phyloP scores from a whole-genome alignment of 2,113 vertebrate genomes.

The Mohoua ochrocephala region DNA sequence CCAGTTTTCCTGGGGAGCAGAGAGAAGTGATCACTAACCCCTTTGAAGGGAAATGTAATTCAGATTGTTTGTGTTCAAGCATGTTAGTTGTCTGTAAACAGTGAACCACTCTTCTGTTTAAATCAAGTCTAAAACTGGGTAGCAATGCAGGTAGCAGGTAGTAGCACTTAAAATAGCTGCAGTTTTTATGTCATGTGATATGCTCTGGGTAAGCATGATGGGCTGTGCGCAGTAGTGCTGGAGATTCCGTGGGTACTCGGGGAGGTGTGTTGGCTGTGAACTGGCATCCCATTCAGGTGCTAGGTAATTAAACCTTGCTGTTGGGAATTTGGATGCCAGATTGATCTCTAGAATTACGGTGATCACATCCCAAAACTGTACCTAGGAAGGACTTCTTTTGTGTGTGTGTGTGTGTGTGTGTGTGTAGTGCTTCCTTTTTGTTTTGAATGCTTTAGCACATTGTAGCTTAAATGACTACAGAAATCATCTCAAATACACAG shows the following conservation, averaged over 20 bases:
- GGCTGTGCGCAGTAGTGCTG: not conserved
- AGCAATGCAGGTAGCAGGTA: not conserved
- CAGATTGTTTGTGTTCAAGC: not conserved
- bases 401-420: not conserved
- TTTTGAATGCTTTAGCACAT: not conserved
- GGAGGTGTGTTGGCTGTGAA: accelerated
- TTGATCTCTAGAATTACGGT: not conserved
- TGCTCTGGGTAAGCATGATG: not conserved
- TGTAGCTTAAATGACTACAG: not conserved
- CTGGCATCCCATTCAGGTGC: not conserved
- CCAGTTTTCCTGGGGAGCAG: not conserved
- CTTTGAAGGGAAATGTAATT: not conserved
- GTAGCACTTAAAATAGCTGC: not conserved
- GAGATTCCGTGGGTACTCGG: not conserved
- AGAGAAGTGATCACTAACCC: not conserved
- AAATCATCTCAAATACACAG: not conserved
- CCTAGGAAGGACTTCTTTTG: not conserved
- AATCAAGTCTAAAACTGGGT: not conserved
- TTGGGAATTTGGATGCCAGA: not conserved
- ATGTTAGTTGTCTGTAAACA: not conserved
- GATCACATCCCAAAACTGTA: not conserved
- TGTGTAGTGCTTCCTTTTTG: not conserved
- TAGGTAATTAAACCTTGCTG: accelerated
- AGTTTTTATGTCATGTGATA: not conserved
- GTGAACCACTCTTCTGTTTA: not conserved